A percentile compares a stretch with the other conserved stretches of the same genome.
These are phyloP conservation scores for Poecile atricapillus DNA, from an alignment of 2,113 vertebrate species.

Conservation along the genomic window DNA sequence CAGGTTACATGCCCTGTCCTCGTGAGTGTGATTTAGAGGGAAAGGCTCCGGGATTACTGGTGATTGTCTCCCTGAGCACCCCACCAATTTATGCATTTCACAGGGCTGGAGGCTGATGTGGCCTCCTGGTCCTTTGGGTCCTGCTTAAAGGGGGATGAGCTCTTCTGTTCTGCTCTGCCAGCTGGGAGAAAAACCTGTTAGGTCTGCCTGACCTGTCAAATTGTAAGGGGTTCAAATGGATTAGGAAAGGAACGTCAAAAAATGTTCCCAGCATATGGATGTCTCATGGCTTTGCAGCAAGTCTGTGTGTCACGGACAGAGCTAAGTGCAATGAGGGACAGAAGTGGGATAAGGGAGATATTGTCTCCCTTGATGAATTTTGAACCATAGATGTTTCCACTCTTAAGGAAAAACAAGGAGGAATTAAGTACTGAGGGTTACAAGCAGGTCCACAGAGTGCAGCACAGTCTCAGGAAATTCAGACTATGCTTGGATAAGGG, in stretches of 20 bases:
- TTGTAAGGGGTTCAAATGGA: constrained; percentile 45
- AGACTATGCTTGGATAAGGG: background rate
- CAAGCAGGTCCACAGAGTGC: background rate
- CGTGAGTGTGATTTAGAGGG: background rate
- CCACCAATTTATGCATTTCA: background rate
- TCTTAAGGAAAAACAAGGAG: background rate
- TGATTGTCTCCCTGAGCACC: background rate
- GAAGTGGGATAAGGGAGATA: background rate
- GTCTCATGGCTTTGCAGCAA: background rate
- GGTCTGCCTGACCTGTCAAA: constrained; percentile 53
- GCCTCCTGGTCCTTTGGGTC: background rate
- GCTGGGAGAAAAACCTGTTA: constrained; percentile 50
- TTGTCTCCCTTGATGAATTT: background rate
- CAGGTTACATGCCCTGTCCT: background rate
- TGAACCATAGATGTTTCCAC: background rate
- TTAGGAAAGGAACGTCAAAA: constrained; percentile 52
- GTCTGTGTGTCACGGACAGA: background rate
- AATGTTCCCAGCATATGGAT: background rate
- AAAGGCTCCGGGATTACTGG: constrained; percentile 5
- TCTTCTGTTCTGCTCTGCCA: background rate
- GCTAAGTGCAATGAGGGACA: background rate
- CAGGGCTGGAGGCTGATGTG: background rate
- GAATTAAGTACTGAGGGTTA: background rate
- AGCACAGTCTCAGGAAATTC: background rate
- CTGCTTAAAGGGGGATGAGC: background rate